Evolutionary conservation across 2,113 vertebrate species (phyloP), one percentile per base, ranked within the genome.

Genomic region (Sceloporus tristichus): DNA sequence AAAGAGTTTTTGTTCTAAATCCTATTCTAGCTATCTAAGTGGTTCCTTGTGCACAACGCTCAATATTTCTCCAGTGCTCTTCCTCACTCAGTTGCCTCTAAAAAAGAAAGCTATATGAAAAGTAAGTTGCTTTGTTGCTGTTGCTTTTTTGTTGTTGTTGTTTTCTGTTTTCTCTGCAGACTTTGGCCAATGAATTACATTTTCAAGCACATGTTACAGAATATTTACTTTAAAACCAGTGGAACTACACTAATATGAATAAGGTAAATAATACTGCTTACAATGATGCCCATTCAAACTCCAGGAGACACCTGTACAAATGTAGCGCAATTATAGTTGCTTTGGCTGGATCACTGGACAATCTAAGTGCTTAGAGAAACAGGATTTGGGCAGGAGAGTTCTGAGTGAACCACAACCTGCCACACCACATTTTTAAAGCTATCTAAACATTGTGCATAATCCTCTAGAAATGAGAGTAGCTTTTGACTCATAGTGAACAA

Each of bases 301-400:
- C 23, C 29, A 34, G 38, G 68, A 73, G 38, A 29, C 53, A 87
- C 34, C 68, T 87, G 70, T 62, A 62, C 56, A n/a, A 59, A 48
- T 34, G 53, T 5, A 75, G 71, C 27, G 27, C 27, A 29, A n/a
- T n/a, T 73, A 21, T 29, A 7, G 54, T 65, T 77, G 25, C 56
- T 65, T 85, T 65, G 23, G 9, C 56, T 65, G 14, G 73, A 76
- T 77, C 56, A 29, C 23, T 42, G 23, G 16, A 18, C 34, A 42
- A 65, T 76, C 54, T 34, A 77, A 27, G n/a, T n/a, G 34, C 73
- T 42, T 73, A 65, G 77, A 74, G 84, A 77, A 85, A 68, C 48
- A 90, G 74, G 88, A 78, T 27, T n/a, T 79, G 84, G 62, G 1
- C 1, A 2, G 74, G 68, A 76, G 16, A 29, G 4, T 18, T 65